Evolutionary conservation across 2,888 invertebrate genomes (phyloP).

Genomic region (Eurois occulta): DNA sequence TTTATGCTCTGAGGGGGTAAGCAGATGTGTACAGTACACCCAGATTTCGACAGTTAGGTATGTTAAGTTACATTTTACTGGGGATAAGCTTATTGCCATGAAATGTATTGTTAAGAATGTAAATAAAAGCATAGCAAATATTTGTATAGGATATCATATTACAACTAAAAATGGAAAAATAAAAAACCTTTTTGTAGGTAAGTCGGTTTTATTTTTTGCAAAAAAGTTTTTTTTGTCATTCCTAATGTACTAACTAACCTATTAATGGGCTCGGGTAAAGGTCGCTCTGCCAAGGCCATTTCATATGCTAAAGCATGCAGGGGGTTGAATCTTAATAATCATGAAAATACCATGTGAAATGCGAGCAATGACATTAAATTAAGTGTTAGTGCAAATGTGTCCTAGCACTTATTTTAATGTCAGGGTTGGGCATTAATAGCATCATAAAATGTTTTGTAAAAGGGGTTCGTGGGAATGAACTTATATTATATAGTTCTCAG

Average conservation of each 20-base stretch:
- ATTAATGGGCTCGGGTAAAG: slow-evolving; percentile 45
- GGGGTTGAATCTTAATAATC: slow-evolving; percentile 51
- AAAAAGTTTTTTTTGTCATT: no score
- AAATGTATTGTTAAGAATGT: no score
- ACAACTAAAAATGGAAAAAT: no score
- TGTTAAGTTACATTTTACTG: no score
- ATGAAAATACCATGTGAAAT: slow-evolving; percentile 56
- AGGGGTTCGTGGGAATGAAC: not conserved
- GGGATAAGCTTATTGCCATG: no score
- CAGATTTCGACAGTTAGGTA: no score
- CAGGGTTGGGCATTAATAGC: slow-evolving; percentile 23
- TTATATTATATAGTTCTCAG: not conserved
- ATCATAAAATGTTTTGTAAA: slow-evolving; percentile 18
- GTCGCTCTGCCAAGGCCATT: slow-evolving; percentile 40
- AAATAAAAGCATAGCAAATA: no score
- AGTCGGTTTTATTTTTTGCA: no score
- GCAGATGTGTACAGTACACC: no score
- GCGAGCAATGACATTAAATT: slow-evolving; percentile 49
- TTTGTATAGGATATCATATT: no score
- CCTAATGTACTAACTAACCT: slow-evolving; percentile 43
- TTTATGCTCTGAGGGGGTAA: no score
- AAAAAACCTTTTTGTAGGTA: no score
- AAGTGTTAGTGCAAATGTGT: slow-evolving; percentile 37
- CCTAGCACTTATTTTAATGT: slow-evolving; percentile 47
- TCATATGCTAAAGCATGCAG: slow-evolving; percentile 48